phyloP scores from a whole-genome alignment of 2,888 invertebrate genomes.

The Epicampocera succincta region DNA sequence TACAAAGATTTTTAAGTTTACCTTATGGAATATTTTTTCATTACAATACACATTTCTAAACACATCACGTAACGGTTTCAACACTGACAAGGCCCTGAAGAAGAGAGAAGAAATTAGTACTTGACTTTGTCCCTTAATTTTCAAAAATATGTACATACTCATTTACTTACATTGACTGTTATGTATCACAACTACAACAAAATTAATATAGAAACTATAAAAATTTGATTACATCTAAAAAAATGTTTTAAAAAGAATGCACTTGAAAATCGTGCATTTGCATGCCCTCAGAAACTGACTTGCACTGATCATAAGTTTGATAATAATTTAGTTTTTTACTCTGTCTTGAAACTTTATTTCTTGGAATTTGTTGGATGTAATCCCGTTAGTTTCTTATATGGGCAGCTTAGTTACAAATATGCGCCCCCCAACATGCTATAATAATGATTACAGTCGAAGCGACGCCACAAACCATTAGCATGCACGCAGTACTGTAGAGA shows the following conservation, averaged over 20 bases:
- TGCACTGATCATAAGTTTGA: conserved; percentile 36
- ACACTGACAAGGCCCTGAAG: conserved; percentile 64
- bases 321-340: neutral
- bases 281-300: conserved; percentile 50
- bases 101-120: no score
- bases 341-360: neutral
- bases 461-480: no score
- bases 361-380: conserved; percentile 10
- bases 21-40: conserved; percentile 2
- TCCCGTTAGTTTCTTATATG: conserved; percentile 24
- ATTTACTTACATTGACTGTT: conserved; percentile 63
- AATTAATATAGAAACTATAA: neutral
- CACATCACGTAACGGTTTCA: conserved; percentile 69
- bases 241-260: conserved; percentile 1
- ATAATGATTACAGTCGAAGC: no score
- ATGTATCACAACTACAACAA: conserved; percentile 26
- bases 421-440: no score
- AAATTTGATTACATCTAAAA: conserved; percentile 7
- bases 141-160: no score
- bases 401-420: no score
- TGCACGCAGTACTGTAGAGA: no score
- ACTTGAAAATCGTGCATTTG: no score
- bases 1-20: conserved; percentile 2
- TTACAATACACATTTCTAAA: conserved; percentile 55
- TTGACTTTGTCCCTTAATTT: neutral